phyloP scores from a whole-genome alignment of 2,113 vertebrate genomes.

The Seriola dumerili region DNA sequence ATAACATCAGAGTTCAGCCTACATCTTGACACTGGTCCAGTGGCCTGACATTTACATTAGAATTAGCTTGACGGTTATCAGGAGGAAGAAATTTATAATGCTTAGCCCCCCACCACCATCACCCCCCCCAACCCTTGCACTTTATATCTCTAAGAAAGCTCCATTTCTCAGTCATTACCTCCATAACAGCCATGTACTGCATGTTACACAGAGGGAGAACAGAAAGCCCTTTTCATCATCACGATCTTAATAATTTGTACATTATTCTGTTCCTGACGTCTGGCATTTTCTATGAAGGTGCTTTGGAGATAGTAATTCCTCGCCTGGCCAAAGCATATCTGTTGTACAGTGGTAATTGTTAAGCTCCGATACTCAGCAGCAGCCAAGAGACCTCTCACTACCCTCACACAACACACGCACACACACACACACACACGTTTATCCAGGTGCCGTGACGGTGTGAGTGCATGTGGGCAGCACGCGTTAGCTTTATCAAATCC shows the following conservation, averaged over 20 bases:
- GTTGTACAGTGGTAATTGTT: constrained; percentile 10
- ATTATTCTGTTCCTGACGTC: constrained; percentile 15
- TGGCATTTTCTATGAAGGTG: not conserved
- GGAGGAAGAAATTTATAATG: constrained; percentile 12
- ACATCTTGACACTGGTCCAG: constrained; percentile 43
- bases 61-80: constrained; percentile 65
- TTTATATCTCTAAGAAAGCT: constrained; percentile 40
- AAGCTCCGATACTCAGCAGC: constrained; percentile 2
- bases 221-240: constrained; percentile 19
- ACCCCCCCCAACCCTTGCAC: not conserved
- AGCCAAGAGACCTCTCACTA: constrained; percentile 9
- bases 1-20: constrained; percentile 58
- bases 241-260: constrained; percentile 14
- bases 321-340: not conserved
- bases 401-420: not conserved
- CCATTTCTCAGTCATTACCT: constrained; percentile 21
- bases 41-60: constrained; percentile 78
- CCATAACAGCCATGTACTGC: constrained; percentile 16
- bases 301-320: not conserved
- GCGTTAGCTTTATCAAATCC: constrained; percentile 45
- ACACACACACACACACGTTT: not conserved
- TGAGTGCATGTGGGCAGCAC: constrained; percentile 9
- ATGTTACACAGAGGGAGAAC: not conserved
- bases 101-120: not conserved
- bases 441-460: not conserved